Base-by-base conservation (phyloP, 1,140 invertebrate species). In the Euglossa dilemma region DNA sequence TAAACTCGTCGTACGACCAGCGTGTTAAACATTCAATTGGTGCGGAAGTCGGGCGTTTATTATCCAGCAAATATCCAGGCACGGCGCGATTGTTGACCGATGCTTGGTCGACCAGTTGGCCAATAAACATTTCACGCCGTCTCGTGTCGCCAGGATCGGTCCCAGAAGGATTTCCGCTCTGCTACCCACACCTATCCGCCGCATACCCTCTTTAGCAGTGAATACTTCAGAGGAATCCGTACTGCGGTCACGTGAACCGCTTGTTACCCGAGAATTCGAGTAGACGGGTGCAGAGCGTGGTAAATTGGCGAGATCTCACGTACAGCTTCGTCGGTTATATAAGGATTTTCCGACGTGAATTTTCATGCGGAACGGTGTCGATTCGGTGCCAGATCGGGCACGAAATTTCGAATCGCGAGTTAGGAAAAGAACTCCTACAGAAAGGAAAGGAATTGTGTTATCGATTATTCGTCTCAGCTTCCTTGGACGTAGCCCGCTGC, bases 301-400 rank as follows among this genome's bases (percentile, higher is more conserved):
- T 25, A 77, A 67, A 66, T 77, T 67, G 75, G 36, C 28, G 8
- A 66, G 61, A 56, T 67, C 36, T 76, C 47, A 76, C 74, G 59
- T 61, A 52, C 8, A 16, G 59, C 64, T 45, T 25, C 20, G 12
- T 25, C 18, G 75, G 50, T 77, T 67, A 77, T 23, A 9, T 67
- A 77, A 67, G 61, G 16, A 23, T 52, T 36, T 11, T 9, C 45
- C 28, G 0, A 18, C 3, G 61, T 77, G 63, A 77, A 77, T 76
- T 76, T 76, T 66, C 63, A 52, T 14, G 25, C 36, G 70, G 11
- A 14, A 54, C 36, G 4, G 61, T 9, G 61, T 20, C 61, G 25
- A 20, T 63, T 43, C 36, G 28, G 18, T 6, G 36, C 16, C 23
- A 59, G 18, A 47, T 67, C 6, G 64, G 23, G 6, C 11, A 20